phyloP scores from a whole-genome alignment of 1,140 invertebrate species.

The Euwallacea fornicatus region DNA sequence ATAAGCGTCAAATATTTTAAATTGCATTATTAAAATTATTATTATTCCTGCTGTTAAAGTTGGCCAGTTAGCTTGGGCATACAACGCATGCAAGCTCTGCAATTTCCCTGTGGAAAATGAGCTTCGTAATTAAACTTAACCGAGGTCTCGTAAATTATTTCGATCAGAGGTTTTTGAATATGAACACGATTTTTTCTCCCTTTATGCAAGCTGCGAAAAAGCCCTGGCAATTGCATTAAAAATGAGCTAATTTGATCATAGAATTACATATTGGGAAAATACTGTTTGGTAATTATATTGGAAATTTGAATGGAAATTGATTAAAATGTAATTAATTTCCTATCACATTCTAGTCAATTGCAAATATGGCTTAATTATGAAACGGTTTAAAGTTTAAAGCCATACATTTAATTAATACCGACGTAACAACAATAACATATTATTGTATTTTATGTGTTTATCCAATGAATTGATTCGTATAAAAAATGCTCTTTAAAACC shows the following conservation, averaged over 20 bases:
- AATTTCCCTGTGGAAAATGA: neutral
- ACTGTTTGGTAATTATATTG: constrained; percentile 1
- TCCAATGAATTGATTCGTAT: too few species aligned
- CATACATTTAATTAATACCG: too few species aligned
- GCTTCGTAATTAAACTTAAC: neutral
- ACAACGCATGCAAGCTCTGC: neutral
- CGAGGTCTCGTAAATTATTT: neutral
- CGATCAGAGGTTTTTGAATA: neutral
- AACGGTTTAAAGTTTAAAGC: too few species aligned
- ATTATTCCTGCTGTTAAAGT: neutral
- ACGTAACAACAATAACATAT: too few species aligned
- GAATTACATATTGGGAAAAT: constrained; percentile 1
- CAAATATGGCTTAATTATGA: neutral
- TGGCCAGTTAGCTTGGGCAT: neutral
- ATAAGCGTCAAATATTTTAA: constrained; percentile 5
- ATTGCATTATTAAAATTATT: constrained; percentile 1
- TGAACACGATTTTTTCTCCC: too few species aligned
- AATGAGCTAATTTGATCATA: too few species aligned
- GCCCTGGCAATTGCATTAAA: too few species aligned
- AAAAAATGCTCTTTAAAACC: too few species aligned
- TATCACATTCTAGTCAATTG: neutral
- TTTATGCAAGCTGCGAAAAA: too few species aligned
- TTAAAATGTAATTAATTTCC: constrained; percentile 1
- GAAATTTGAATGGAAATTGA: neutral
- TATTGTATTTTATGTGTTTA: too few species aligned